Percentiles rank a stretch among this genome's conserved stretches.
These are phyloP conservation scores for Zoanthus gigantus DNA, from an alignment of 92 coral and sea anemone genomes.

Conservation along the genomic window DNA sequence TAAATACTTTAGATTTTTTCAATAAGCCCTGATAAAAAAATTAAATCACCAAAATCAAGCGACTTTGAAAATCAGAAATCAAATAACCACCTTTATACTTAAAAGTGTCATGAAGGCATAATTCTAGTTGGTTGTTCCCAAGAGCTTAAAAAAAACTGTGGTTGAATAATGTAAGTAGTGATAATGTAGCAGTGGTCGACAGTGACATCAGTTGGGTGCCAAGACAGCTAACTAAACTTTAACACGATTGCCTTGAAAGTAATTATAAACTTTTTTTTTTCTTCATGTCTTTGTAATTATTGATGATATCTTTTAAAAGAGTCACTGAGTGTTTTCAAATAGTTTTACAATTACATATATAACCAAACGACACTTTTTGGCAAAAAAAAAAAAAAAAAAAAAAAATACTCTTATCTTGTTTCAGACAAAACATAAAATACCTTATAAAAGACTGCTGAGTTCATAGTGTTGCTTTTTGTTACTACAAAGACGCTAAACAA, in stretches of 20 bases:
- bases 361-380: too few relatives aligned
- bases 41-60: too few relatives aligned
- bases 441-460: background rate
- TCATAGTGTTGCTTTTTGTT: background rate
- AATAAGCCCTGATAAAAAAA: too few relatives aligned
- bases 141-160: background rate
- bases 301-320: background rate
- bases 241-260: background rate
- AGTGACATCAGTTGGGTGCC: background rate
- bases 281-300: background rate
- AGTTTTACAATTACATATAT: too few relatives aligned
- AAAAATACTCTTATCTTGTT: too few relatives aligned
- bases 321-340: background rate
- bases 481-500: background rate
- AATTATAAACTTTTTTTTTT: constrained; percentile 11
- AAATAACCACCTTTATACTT: background rate
- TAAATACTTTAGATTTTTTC: too few relatives aligned
- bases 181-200: background rate
- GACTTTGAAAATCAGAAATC: too few relatives aligned
- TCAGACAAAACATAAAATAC: too few relatives aligned
- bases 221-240: background rate
- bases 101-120: too few relatives aligned
- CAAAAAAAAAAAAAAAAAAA: too few relatives aligned
- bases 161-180: background rate
- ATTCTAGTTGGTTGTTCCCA: background rate